These are phyloP conservation scores for Mythimna vitellina DNA, from an alignment of 2,888 invertebrate genomes.

Conservation along the genomic window DNA sequence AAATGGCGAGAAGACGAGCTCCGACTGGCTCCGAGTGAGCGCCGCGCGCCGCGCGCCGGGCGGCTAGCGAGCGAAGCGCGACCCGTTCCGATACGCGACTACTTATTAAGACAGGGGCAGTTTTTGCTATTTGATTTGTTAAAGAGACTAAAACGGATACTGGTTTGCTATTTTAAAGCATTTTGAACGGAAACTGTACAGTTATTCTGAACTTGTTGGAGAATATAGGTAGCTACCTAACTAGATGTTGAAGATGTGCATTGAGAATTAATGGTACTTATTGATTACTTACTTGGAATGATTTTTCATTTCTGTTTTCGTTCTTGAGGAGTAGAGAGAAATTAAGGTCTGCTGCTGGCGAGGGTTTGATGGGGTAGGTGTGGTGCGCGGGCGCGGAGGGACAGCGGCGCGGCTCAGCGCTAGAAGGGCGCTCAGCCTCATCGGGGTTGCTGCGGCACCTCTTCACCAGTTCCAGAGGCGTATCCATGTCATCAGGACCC, in stretches of 20 bases:
- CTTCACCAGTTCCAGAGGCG: conserved; percentile 85
- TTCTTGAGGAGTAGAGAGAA: conserved; percentile 84
- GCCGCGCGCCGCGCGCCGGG: conserved; percentile 42
- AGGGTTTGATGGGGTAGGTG: conserved; percentile 74
- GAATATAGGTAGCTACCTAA: conserved; percentile 77
- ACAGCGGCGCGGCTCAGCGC: conserved; percentile 80
- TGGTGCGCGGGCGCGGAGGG: conserved; percentile 83
- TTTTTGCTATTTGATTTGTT: conserved; percentile 90
- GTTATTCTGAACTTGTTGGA: conserved; percentile 84
- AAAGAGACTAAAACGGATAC: conserved; percentile 87
- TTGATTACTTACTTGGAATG: conserved; percentile 82
- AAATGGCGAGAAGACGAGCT: conserved; percentile 84
- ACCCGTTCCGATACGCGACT: conserved; percentile 84
- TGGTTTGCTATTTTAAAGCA: conserved; percentile 89
- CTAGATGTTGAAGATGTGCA: conserved; percentile 54
- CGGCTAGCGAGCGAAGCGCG: conserved; percentile 67
- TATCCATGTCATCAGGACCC: conserved; percentile 75
- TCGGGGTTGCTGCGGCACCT: conserved; percentile 84
- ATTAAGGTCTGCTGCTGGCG: conserved; percentile 76
- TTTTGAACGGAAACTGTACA: conserved; percentile 89
- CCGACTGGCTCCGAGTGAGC: conserved; percentile 64
- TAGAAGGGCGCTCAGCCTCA: conserved; percentile 78
- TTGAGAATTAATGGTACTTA: conserved; percentile 58
- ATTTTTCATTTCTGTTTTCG: conserved; percentile 87
- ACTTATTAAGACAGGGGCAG: conserved; percentile 90